Conservation (phyloP, 2,888 invertebrate genomes). For the Cephonodes hylas region DNA sequence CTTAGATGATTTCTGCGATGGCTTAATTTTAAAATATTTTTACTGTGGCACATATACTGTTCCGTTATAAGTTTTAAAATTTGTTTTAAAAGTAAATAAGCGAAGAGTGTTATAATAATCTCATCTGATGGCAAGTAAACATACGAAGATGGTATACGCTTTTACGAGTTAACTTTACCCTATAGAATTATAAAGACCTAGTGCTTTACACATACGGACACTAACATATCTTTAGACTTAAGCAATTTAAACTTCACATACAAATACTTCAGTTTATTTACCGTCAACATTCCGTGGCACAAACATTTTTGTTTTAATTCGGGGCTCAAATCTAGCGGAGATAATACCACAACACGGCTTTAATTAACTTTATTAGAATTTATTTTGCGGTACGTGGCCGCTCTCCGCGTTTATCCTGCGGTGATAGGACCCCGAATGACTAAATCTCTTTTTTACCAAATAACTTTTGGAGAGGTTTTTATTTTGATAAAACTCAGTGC, state of each 20-base stretch:
- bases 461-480: neutral
- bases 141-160: too few relatives aligned
- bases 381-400: constrained; percentile 64
- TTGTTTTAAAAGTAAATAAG: too few relatives aligned
- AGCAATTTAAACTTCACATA: neutral
- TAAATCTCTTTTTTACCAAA: neutral
- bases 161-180: too few relatives aligned
- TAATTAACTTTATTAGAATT: constrained; percentile 79
- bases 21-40: too few relatives aligned
- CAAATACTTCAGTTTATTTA: neutral
- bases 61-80: too few relatives aligned
- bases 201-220: too few relatives aligned
- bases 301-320: constrained; percentile 62
- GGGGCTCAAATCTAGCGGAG: constrained; percentile 63
- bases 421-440: neutral
- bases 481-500: neutral
- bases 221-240: neutral
- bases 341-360: constrained; percentile 68
- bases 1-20: too few relatives aligned
- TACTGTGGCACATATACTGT: too few relatives aligned
- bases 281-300: constrained; percentile 4
- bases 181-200: too few relatives aligned
- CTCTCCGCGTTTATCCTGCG: constrained; percentile 40
- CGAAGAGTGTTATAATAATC: too few relatives aligned
- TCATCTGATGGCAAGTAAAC: too few relatives aligned